These are phyloP conservation scores for Drosophila nasuta DNA, from an alignment of 1,140 invertebrate species.

Conservation along the genomic window DNA sequence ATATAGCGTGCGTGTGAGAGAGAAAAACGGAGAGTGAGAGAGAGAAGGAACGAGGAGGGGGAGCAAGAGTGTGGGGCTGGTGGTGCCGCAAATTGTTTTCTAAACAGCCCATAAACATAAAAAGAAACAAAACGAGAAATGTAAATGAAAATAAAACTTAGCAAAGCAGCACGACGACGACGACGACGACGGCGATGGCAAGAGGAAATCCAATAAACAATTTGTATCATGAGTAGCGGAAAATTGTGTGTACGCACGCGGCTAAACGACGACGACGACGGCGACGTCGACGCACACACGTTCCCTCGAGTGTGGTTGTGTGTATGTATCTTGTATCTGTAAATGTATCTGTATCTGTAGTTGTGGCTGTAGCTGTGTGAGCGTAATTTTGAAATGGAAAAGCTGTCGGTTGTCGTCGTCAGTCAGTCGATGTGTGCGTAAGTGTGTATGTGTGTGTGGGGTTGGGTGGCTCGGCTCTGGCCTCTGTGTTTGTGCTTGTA, in stretches of 20 bases:
- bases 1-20: neutral
- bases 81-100: constrained; percentile 73
- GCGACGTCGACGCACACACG: constrained; percentile 40
- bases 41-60: neutral
- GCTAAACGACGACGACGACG: constrained; percentile 69
- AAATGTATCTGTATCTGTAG: too few species aligned
- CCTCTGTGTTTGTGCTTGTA: constrained; percentile 53
- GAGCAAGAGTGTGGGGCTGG: neutral
- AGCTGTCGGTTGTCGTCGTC: constrained; percentile 65
- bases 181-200: constrained; percentile 11
- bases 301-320: constrained; percentile 31
- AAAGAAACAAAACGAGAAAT: constrained; percentile 82
- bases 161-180: constrained; percentile 44
- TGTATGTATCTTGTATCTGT: constrained; percentile 1
- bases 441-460: constrained; percentile 13
- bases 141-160: constrained; percentile 81
- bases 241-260: constrained; percentile 82
- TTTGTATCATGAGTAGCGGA: constrained; percentile 83
- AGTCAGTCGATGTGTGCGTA: constrained; percentile 40
- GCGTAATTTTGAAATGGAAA: constrained; percentile 82
- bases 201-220: constrained; percentile 83
- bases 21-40: neutral
- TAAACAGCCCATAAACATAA: constrained; percentile 81
- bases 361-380: constrained; percentile 16
- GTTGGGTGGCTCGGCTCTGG: constrained; percentile 18